phyloP scores from a whole-genome alignment of 2,797 vertebrate genomes.

The Clamator glandarius region DNA sequence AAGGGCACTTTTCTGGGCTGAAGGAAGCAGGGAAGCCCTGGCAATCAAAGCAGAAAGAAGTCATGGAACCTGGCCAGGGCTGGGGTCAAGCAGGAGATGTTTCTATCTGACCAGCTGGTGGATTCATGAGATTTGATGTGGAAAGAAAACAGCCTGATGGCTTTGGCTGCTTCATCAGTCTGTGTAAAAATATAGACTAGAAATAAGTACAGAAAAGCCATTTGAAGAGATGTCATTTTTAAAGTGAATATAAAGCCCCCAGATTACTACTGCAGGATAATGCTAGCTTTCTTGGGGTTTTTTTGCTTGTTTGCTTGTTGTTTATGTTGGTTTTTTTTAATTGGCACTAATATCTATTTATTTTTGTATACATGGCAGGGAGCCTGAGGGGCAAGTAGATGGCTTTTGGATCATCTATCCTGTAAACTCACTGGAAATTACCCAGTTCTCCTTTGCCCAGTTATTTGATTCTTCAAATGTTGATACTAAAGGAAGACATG shows the following conservation, averaged over 20 bases:
- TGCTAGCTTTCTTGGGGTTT: not conserved
- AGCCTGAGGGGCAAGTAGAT: constrained; percentile 1
- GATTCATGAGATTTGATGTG: not conserved
- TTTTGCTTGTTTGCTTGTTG: not conserved
- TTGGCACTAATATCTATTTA: not conserved
- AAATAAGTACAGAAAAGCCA: not conserved
- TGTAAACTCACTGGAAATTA: constrained; percentile 41
- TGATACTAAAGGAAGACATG: constrained; percentile 7
- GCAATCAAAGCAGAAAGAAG: not conserved
- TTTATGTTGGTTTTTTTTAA: not conserved
- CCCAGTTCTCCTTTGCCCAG: not conserved
- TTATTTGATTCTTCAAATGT: constrained; percentile 28
- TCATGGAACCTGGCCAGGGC: fast-evolving
- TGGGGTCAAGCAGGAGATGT: no score
- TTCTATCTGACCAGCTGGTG: no score
- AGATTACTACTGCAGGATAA: not conserved
- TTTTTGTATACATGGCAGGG: not conserved
- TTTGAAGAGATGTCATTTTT: not conserved
- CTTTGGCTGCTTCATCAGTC: not conserved
- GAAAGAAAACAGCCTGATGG: not conserved
- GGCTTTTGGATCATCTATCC: not conserved
- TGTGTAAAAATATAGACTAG: not conserved
- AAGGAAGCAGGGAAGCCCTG: not conserved
- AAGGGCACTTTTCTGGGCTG: not conserved
- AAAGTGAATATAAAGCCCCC: not conserved